Base-by-base conservation (phyloP, 2,113 vertebrate genomes). In the Neolamprologus variostigma region DNA sequence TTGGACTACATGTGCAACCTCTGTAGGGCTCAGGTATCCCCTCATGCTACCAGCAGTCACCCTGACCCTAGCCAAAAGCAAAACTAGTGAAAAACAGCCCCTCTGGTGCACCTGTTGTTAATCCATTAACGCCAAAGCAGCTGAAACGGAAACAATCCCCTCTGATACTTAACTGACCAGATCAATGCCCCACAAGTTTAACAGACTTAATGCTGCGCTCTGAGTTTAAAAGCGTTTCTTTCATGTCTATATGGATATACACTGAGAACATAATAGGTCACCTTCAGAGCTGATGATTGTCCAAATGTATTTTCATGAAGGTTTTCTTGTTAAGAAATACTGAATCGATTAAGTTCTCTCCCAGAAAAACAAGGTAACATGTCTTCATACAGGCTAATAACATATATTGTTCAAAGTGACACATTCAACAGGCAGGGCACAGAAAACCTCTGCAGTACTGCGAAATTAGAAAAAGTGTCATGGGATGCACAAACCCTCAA, bases 201-300 rank as follows among this genome's bases (percentile, higher is more conserved):
- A 68, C 19, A 12, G 63, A 37, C 33, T 21, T 37, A 37, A 68
- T 37, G 61, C 33, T 66, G 11, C 1, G 7, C 33, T 68, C 33
- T 68, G 63, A 68, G 45, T 0, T 37, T 68, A 5, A 68, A 68
- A 68, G 63, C 1, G 0, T 68, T 68, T 68, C 11, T 68, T 37
- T 68, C 2, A 68, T 2, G 7, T 68, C 0, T 21, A 68, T 1
- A 68, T 37, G 33, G 19, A 66, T 68, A 13, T 68, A 68, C 33
- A 66, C 33, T 1, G 33, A 66, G 33, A 66, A 66, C 16, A 50
- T 31, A 3, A 78, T 31, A 78, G 42, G 42, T 50, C 26, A 50
- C 4, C 23, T 78, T 78, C 10, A 78, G 14, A 50, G 45, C 16
- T 51, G 45, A 51, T 50, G 3, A 51, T 50, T 8, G 17, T 78